Base-by-base conservation (phyloP, 2,888 invertebrate genomes). In the Clanis bilineata region DNA sequence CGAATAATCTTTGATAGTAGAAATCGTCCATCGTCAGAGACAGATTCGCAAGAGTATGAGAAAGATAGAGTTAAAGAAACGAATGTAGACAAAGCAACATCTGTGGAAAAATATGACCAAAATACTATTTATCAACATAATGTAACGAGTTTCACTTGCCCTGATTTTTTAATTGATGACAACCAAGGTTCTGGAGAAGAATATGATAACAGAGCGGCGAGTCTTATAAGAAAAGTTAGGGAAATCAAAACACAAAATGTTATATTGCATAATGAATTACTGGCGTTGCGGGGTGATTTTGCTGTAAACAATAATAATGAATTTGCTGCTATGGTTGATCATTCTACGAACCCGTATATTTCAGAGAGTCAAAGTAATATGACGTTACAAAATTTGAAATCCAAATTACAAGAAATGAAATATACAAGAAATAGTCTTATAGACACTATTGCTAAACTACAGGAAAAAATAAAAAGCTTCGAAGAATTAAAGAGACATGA, bases 211-310 rank as follows among this genome's bases (percentile, higher is more conserved):
- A 81, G 88, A 75, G 82, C 86, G 1, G 81, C 76, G 57, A 88
- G 86, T 61, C 72, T 91, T 1, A 76, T 91, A 1, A 76, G 72
- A 39, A 91, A 86, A 69, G 65, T 92, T 4, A 78, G 90, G 66
- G 85, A 89, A 62, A 86, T 91, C 3, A 91, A 90, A 76, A 76
- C 80, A 25, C 83, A 91, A 70, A 91, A 92, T 66, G 59, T 76
- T 9, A 59, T 83, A 15, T 67, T 91, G 2, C 82, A 82, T 12
- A 79, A 77, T 60, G 87, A 91, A 65, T 66, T 91, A 2, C 57
- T 67, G 3, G 64, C 71, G 25, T 68, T 90, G 21, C 85, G 74
- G 77, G 71, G 82, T 58, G 81, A 83, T 57, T 73, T 77, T 23
- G 64, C 64, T 25, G 66, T 66, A 36, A 69, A 76, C 43, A 66